Base-by-base conservation (phyloP, 2,888 invertebrate species). In the Acronicta alni region DNA sequence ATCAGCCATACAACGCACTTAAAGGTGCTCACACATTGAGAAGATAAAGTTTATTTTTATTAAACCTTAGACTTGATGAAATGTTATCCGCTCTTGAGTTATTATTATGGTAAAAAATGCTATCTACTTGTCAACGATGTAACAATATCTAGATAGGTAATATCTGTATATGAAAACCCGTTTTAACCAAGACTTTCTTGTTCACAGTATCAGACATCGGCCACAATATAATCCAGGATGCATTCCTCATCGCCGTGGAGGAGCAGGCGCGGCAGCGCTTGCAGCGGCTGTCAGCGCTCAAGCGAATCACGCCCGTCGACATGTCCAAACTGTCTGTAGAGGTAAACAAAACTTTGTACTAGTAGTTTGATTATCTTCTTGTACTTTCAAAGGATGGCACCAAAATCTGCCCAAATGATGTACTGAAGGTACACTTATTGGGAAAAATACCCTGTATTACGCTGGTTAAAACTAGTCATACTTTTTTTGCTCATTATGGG, bases 201-300 rank as follows among this genome's bases (percentile, higher is more conserved):
- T 95, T 95, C 18, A 10, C 95, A 97, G 98, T 97, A 89, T 96
- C 97, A 87, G 98, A 98, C 92, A 96, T 98, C 92, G 97, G 97
- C 65, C 95, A 96, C 89, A 97, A 97, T 94, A 97, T 97, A 87
- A 97, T 99, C 86, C 98, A 98, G 94, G 98, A 99, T 97, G 99
- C 99, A 76, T 99, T 99, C 95, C 98, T 99, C 95, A 99, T 99
- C 94, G 99, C 99, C 77, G 98, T 99, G 89, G 99, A 99, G 95
- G 98, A 99, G 95, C 98, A 98, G 95, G 98, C 97, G 66, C 95
- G 97, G 83, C 98, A 98, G 95, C 97, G 98, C 85, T 95, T 99
- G 89, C 98, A 99, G 95, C 96, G 97, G 86, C 96, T 99, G 85
- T 97, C 98, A 69, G 98, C 98, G 77, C 97, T 98, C 95, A 98